phyloP scores from a whole-genome alignment of 64 coral and sea anemone species.

The Exaiptasia diaphana region DNA sequence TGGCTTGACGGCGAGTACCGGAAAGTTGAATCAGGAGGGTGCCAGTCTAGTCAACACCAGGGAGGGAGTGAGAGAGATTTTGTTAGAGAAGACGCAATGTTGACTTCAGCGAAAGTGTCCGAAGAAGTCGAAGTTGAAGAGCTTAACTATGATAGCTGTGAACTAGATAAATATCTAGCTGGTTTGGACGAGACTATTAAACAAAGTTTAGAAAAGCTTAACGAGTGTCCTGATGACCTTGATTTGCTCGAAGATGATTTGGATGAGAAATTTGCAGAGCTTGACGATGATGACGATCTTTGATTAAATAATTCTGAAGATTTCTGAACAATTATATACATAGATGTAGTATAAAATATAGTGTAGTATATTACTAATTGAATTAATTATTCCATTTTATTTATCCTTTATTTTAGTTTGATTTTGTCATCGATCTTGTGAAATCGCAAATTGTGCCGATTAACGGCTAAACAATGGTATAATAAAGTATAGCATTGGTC shows the following conservation, averaged over 20 bases:
- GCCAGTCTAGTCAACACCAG: not conserved
- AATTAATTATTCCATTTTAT: too few relatives aligned
- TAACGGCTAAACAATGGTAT: too few relatives aligned
- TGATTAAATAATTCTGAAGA: too few relatives aligned
- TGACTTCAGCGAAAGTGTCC: conserved; percentile 37
- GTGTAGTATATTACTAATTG: too few relatives aligned
- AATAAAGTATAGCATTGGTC: too few relatives aligned
- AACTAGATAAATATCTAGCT: conserved; percentile 74
- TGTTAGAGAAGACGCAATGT: conserved; percentile 72
- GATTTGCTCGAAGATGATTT: conserved; percentile 63
- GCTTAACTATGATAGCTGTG: conserved; percentile 63
- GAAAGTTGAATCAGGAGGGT: conserved; percentile 2
- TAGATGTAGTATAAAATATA: too few relatives aligned
- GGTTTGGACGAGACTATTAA: conserved; percentile 89
- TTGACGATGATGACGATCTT: conserved; percentile 67
- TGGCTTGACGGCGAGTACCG: conserved; percentile 26
- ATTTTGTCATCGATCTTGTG: too few relatives aligned
- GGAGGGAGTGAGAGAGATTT: conserved; percentile 34
- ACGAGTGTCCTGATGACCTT: conserved; percentile 74
- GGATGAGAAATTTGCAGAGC: conserved; percentile 50
- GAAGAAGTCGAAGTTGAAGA: conserved; percentile 72
- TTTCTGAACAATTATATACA: not conserved
- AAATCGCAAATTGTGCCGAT: too few relatives aligned
- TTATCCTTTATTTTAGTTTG: too few relatives aligned
- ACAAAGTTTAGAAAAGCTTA: conserved; percentile 76